Conservation (phyloP, 2,888 invertebrate species). For the Hirtodrosophila alboralis region DNA sequence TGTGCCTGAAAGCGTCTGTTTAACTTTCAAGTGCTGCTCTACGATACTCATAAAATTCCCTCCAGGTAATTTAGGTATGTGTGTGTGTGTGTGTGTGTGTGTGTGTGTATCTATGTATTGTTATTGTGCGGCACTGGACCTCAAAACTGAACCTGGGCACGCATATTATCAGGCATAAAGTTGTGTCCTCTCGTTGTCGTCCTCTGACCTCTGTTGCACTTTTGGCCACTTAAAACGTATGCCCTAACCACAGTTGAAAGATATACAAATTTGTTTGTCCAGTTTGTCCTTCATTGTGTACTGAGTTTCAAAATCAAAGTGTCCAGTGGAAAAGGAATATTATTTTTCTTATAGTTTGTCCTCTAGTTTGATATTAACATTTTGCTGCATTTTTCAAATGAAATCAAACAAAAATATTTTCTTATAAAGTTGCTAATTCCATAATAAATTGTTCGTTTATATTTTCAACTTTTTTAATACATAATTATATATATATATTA, state of each 20-base stretch:
- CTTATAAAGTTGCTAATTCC: no score
- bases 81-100: not conserved
- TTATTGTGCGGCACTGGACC: constrained; percentile 66
- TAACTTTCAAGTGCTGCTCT: constrained; percentile 74
- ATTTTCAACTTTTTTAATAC: no score
- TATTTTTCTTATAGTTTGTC: no score
- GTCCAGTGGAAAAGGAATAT: no score
- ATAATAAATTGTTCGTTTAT: no score
- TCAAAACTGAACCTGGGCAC: constrained; percentile 33
- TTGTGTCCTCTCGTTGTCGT: constrained; percentile 41
- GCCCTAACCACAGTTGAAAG: constrained; percentile 14
- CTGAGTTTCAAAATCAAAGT: no score
- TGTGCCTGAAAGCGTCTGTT: constrained; percentile 67
- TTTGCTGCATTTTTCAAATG: no score
- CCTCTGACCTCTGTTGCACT: constrained; percentile 58
- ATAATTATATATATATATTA: no score
- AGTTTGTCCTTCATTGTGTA: no score
- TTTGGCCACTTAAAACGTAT: constrained; percentile 73
- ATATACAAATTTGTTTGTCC: constrained; percentile 2
- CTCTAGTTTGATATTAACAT: no score
- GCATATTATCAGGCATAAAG: constrained; percentile 39
- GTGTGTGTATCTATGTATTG: constrained; percentile 28
- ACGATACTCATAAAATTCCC: constrained; percentile 78
- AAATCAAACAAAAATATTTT: no score
- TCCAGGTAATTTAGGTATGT: constrained; percentile 72